Percentiles rank a stretch among this genome's conserved stretches.
These are phyloP conservation scores for Nomada flava DNA, from an alignment of 2,888 invertebrate species.

Conservation along the genomic window DNA sequence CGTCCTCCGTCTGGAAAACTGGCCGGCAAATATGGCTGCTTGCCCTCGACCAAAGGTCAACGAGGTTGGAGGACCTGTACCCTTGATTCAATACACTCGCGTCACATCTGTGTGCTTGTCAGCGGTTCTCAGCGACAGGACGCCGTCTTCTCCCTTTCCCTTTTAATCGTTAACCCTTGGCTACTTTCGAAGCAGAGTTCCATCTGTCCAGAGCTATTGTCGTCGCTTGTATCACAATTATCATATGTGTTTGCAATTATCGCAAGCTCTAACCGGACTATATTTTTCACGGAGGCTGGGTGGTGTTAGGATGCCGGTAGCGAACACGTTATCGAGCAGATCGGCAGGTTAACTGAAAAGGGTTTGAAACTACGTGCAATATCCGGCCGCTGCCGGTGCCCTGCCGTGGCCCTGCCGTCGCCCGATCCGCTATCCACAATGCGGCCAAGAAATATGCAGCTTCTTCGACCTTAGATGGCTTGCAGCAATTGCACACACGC, in stretches of 20 bases:
- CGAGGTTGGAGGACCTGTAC: constrained; percentile 65
- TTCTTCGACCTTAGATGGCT: constrained; percentile 62
- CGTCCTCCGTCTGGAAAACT: constrained; percentile 66
- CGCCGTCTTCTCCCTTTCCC: not conserved
- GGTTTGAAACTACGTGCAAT: constrained; percentile 53
- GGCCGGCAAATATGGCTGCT: constrained; percentile 57
- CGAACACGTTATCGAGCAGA: constrained; percentile 34
- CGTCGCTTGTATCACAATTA: not conserved
- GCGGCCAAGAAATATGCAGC: constrained; percentile 61
- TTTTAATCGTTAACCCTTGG: not conserved
- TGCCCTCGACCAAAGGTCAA: constrained; percentile 69
- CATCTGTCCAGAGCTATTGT: not conserved
- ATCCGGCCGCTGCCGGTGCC: constrained; percentile 18
- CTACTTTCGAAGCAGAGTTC: not conserved
- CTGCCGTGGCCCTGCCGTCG: not conserved
- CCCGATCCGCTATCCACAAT: constrained; percentile 42
- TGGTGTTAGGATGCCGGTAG: not conserved
- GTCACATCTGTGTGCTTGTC: constrained; percentile 16
- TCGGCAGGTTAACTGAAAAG: constrained; percentile 15
- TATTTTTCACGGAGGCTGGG: not conserved
- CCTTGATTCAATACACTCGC: constrained; percentile 45
- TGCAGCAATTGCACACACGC: constrained; percentile 32
- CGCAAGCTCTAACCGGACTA: too few species aligned
- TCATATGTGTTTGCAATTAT: not conserved
- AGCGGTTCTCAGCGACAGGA: constrained; percentile 56